Evolutionary conservation across 2,888 invertebrate species (phyloP), one percentile per base, ranked within the genome.

Genomic region (Eremobia ochroleuca): DNA sequence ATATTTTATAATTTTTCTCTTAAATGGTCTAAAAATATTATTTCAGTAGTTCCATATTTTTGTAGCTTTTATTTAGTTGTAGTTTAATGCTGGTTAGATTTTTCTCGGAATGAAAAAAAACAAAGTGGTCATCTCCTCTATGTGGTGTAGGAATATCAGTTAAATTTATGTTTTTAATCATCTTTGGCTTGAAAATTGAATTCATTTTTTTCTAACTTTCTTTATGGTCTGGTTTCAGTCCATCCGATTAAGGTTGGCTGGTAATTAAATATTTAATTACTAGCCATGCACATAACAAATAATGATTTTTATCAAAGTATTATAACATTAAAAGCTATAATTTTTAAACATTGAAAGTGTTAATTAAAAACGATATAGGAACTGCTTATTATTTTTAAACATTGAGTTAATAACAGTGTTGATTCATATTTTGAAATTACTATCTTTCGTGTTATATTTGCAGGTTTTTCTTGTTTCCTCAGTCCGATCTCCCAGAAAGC

Each of bases 321-420:
- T 72, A 28, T 49, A 80, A 49, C 46, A 40, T n/a, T n/a, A n/a
- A n/a, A n/a, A n/a, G n/a, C n/a, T n/a, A n/a, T n/a, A n/a, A n/a
- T n/a, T 40, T 43, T 34, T 37, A 46, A 80, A 37, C 31, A 61
- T 31, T 67, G n/a, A 75, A 40, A 67, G 13, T n/a, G 28, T 49
- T 67, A 55, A 67, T 67, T 67, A 55, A 67, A 73, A 64, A 76
- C 11, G 3, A 28, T 37, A 37, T 13, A 25, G 31, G 25, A 62
- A 58, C 55, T 40, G 34, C 31, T 67, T 55, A 58, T 76, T 59
- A 64, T 65, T 73, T 72, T 55, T 43, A 49, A 81, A 40, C 37
- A 46, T 62, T 37, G 5, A 15, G 52, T 46, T 80, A 64, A 64
- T 66, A 64, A n/a, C n/a, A 58, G 73, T 37, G 40, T 69, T 55